Evolutionary conservation across 1,140 invertebrate genomes (phyloP).

Genomic region (Neodiprion pinetum): DNA sequence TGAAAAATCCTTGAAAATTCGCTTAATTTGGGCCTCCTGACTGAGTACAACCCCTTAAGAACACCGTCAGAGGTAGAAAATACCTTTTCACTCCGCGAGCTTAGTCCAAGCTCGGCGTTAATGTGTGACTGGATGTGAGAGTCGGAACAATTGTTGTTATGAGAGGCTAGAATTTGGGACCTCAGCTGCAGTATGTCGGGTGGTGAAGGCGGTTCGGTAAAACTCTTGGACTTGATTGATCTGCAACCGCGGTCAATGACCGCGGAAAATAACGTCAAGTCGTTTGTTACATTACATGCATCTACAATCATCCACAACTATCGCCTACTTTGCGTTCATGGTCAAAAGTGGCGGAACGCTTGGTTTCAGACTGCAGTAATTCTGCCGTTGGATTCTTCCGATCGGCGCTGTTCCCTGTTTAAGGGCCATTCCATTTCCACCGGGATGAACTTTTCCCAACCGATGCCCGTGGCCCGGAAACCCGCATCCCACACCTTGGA

Average conservation of each 20-base stretch:
- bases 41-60: too few relatives aligned
- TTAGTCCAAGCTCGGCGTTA: conserved; percentile 44
- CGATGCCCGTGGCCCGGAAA: conserved; percentile 52
- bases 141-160: conserved; percentile 46
- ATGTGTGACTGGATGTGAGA: conserved; percentile 51
- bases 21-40: too few relatives aligned
- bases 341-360: background rate
- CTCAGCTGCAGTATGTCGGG: conserved; percentile 21
- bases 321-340: background rate
- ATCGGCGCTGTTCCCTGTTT: too few relatives aligned
- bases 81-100: conserved; percentile 35
- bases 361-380: conserved; percentile 6
- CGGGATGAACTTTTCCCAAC: conserved; percentile 38
- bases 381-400: background rate
- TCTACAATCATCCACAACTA: background rate
- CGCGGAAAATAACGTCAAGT: background rate
- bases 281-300: background rate
- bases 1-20: too few relatives aligned
- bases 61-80: background rate
- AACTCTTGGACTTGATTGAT: conserved; percentile 25
- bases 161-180: conserved; percentile 44
- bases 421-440: too few relatives aligned
- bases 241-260: background rate
- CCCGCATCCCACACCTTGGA: conserved; percentile 28
- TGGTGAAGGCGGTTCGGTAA: background rate